Evolutionary conservation across 2,797 vertebrate species (phyloP).

Genomic region (Salarias fasciatus): DNA sequence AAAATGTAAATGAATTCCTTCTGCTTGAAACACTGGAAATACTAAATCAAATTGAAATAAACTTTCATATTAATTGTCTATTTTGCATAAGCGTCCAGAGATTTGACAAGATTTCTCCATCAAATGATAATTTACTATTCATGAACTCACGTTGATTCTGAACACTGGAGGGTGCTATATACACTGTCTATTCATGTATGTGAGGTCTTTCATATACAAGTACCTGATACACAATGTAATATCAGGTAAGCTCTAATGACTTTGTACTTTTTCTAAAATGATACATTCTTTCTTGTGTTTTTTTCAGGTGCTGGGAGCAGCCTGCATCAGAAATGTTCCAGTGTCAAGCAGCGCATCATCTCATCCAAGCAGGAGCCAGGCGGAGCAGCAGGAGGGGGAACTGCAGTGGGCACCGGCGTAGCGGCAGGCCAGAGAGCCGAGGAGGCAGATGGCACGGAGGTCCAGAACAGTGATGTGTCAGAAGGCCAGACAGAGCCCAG

Average conservation of each 20-base stretch:
- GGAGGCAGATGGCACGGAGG: conserved; percentile 91
- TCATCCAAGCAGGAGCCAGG: conserved; percentile 97
- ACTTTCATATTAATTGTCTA: neutral
- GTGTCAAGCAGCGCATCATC: conserved; percentile 99
- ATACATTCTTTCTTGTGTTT: conserved; percentile 20
- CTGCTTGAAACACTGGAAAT: conserved; percentile 2
- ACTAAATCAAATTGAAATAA: neutral
- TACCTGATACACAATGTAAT: too few relatives aligned
- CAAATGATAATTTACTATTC: neutral
- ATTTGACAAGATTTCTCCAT: too few relatives aligned
- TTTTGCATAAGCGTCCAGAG: neutral
- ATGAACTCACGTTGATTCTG: conserved; percentile 24
- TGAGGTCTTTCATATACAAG: neutral
- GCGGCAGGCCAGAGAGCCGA: conserved; percentile 76
- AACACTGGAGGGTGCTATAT: conserved; percentile 71
- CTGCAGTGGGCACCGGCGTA: conserved; percentile 78
- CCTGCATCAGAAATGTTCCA: conserved; percentile 99
- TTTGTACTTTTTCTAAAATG: neutral
- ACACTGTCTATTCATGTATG: conserved; percentile 23
- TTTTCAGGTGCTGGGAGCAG: conserved; percentile 95
- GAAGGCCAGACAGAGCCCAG: conserved; percentile 95
- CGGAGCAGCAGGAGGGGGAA: conserved; percentile 80
- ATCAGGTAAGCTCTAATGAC: too few relatives aligned
- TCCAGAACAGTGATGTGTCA: conserved; percentile 99
- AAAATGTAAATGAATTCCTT: conserved; percentile 4